Base-by-base conservation (phyloP, 2,888 invertebrate species). In the Ichneumon xanthorius region DNA sequence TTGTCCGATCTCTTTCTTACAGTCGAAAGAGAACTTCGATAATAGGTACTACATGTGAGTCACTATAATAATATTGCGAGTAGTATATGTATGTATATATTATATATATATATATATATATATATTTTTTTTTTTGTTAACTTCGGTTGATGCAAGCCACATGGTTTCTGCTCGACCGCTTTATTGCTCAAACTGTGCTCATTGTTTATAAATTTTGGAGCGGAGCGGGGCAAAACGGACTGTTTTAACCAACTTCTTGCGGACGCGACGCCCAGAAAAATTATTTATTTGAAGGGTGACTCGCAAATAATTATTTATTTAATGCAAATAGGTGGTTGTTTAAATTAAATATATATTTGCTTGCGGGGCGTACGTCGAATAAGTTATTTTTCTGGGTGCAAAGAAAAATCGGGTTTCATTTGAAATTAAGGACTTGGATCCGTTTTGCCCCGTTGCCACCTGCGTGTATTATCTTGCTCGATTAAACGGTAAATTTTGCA, bases 181-280 rank as follows among this genome's bases (percentile, higher is more conserved):
- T 48, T 61, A 1, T 63, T 63, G 79, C 58, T 79, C 68, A 75
- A 79, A 11, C 58, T 61, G 50, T 50, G 48, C 53, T 67, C 22
- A 61, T 30, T 5, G 53, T 73, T 55, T 26, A 45, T 4, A 14
- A 14, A 45, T 45, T 45, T 45, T 16, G 45, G 16, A 45, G 45
- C 16, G 16, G 45, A 45, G 4, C 1, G 16, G 14, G 45, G 4
- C 14, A 45, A 45, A 14, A 45, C 16, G 14, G 16, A 45, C 45
- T 14, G 14, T 45, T 14, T 45, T 45, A 4, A 14, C 0, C 16
- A 45, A 16, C 16, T 14, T 45, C 3, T 45, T 16, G 40, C 11
- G 40, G 40, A 40, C 5, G 40, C 6, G 1, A 33, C 7, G 6
- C 33, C 33, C 7, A 33, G 33, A 33, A 33, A 33, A 7, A 33